Conservation (phyloP, 1,140 invertebrate species). For the Leptoteleia sp. region DNA sequence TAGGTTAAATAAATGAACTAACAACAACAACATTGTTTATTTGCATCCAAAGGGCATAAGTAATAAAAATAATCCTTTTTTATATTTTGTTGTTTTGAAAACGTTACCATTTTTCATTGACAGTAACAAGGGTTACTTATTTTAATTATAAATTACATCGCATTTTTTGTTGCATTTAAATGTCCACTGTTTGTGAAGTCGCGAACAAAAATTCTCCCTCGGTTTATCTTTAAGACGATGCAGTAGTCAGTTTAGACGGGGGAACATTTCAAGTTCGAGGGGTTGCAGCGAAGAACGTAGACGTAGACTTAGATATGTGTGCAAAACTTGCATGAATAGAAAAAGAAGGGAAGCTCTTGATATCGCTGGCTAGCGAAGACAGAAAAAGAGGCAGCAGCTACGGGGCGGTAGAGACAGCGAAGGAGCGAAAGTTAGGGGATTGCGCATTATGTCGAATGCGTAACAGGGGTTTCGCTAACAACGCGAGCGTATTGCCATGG, state of each 20-base stretch:
- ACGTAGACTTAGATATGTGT: conserved; percentile 20
- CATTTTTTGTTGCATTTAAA: conserved; percentile 13
- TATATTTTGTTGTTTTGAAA: no score
- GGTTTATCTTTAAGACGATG: conserved; percentile 20
- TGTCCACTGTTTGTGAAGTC: no score
- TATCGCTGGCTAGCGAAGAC: no score
- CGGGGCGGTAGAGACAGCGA: conserved; percentile 13
- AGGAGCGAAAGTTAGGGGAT: conserved; percentile 49
- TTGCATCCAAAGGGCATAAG: no score
- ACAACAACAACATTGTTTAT: no score
- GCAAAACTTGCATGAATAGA: conserved; percentile 11
- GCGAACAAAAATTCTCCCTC: no score
- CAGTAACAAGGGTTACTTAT: no score
- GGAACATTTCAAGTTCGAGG: conserved; percentile 47
- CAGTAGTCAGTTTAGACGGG: conserved; percentile 39
- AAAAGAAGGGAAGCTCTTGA: conserved; percentile 7
- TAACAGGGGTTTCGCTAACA: conserved; percentile 51
- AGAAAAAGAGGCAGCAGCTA: conserved; percentile 19
- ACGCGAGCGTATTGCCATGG: conserved; percentile 71
- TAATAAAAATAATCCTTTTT: no score
- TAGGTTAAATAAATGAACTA: no score
- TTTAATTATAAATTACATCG: conserved; percentile 23
- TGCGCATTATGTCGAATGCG: conserved; percentile 40
- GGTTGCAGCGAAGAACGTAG: conserved; percentile 24
- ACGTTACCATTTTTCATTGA: no score